Base-by-base conservation (phyloP, 1,140 invertebrate genomes). In the Drosophila sucinea region DNA sequence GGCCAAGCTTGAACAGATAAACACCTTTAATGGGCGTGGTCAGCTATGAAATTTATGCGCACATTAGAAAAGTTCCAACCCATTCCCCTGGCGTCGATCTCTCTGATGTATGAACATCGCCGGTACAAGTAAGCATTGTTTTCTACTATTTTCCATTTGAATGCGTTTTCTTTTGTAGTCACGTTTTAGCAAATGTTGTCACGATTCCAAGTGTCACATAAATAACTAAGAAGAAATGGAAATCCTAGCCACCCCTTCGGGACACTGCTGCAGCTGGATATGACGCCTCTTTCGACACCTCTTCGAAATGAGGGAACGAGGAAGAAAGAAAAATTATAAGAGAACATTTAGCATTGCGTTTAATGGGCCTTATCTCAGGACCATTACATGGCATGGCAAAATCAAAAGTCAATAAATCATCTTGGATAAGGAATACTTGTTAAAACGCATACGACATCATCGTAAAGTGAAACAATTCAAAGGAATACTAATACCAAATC, bases 201-300 rank as follows among this genome's bases (percentile, higher is more conserved):
- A 78, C 71, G 74, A 60, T 40, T 63, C 40, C 63, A 74, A 79
- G 70, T 83, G 79, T 83, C 79, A 79, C 75, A 81, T 81, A 81
- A 81, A 81, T 79, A 74, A 79, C 17, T 17, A 3, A 33, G 32
- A 10, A 51, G 23, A 51, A 51, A 51, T 51, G 44, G 23, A 51
- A 51, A 51, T 51, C 56, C 30, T 23, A 63, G 55, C 73, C 73
- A 77, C 66, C 73, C 73, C 73, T 77, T 77, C 66, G 54, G 41
- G 33, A 30, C 72, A 61, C 25, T 57, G 62, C 56, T 56, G 7
- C 74, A 70, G 74, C 73, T 77, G 74, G 47, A 60, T 60, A 70
- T 29, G 55, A 23, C 33, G 73, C 25, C 73, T 58, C 75, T 60
- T 76, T 77, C 70, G 57, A 77, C 74, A 77, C 75, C 75, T 77